These are phyloP conservation scores for Timandra comae DNA, from an alignment of 2,888 invertebrate genomes.

Conservation along the genomic window DNA sequence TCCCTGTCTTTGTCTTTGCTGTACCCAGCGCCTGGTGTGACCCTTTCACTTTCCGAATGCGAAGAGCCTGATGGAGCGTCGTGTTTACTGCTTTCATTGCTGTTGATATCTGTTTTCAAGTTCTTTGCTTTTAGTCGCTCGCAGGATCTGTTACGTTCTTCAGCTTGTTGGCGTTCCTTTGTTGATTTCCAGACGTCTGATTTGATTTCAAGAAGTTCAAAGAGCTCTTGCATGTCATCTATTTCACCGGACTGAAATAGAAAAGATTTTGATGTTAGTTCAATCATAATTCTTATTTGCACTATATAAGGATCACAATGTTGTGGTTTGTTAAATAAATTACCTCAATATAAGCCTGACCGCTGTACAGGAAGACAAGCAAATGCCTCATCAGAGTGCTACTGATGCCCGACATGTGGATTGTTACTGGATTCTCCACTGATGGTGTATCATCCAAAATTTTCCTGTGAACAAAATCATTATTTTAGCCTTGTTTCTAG, in stretches of 20 bases:
- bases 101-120: slow-evolving; percentile 70
- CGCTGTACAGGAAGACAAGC: slow-evolving; percentile 90
- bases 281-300: not conserved
- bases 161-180: slow-evolving; percentile 70
- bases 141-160: slow-evolving; percentile 68
- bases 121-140: slow-evolving; percentile 67
- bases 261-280: slow-evolving; percentile 3
- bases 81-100: slow-evolving; percentile 73
- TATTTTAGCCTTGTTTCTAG: too few relatives aligned
- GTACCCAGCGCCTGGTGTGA: slow-evolving; percentile 64
- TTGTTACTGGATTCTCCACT: slow-evolving; percentile 83
- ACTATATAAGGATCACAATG: not conserved
- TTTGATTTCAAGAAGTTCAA: slow-evolving; percentile 89
- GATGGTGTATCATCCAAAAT: slow-evolving; percentile 84
- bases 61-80: slow-evolving; percentile 70
- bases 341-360: slow-evolving; percentile 89
- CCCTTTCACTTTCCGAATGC: slow-evolving; percentile 69
- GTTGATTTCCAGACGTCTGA: slow-evolving; percentile 85
- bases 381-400: slow-evolving; percentile 88
- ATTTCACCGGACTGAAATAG: slow-evolving; percentile 84
- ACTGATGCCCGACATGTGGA: slow-evolving; percentile 89
- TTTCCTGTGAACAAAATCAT: too few relatives aligned
- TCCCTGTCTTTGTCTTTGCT: slow-evolving; percentile 66
- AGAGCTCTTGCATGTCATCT: slow-evolving; percentile 87
- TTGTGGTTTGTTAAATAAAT: too few relatives aligned